A percentile compares a stretch with the other conserved stretches of the same genome.
phyloP scores from a whole-genome alignment of 2,797 vertebrate species.

The Buceros bicornis region DNA sequence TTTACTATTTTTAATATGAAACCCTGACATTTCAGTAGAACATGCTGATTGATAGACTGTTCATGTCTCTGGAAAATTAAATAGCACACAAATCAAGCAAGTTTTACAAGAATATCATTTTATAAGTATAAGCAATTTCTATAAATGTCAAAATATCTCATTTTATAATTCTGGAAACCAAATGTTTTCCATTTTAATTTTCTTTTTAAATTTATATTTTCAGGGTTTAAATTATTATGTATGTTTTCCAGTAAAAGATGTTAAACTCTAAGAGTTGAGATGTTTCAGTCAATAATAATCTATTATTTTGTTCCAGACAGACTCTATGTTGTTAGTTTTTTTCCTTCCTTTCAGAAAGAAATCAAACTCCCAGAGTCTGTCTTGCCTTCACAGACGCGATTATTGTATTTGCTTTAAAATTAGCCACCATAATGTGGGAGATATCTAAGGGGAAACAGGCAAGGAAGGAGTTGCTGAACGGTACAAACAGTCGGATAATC shows the following conservation, averaged over 20 bases:
- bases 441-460: neutral
- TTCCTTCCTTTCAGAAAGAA: neutral
- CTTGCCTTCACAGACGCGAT: neutral
- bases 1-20: slow-evolving; percentile 54
- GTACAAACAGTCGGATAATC: slow-evolving; percentile 43
- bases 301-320: neutral
- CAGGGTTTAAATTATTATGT: neutral
- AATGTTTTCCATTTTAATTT: slow-evolving; percentile 26
- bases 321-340: neutral
- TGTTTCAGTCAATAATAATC: neutral
- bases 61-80: slow-evolving; percentile 23
- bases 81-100: slow-evolving; percentile 11
- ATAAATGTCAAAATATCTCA: slow-evolving; percentile 36
- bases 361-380: neutral
- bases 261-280: neutral
- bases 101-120: slow-evolving; percentile 15
- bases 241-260: neutral
- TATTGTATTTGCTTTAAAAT: slow-evolving; percentile 8
- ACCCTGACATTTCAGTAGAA: slow-evolving; percentile 14
- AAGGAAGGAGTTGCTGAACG: neutral
- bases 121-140: slow-evolving; percentile 27
- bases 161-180: neutral
- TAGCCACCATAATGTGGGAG: neutral
- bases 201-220: neutral
- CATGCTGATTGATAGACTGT: neutral